A percentile compares a stretch with the other conserved stretches of the same genome.
phyloP scores from a whole-genome alignment of 2,797 vertebrate species.

The Microtus obscurus region DNA sequence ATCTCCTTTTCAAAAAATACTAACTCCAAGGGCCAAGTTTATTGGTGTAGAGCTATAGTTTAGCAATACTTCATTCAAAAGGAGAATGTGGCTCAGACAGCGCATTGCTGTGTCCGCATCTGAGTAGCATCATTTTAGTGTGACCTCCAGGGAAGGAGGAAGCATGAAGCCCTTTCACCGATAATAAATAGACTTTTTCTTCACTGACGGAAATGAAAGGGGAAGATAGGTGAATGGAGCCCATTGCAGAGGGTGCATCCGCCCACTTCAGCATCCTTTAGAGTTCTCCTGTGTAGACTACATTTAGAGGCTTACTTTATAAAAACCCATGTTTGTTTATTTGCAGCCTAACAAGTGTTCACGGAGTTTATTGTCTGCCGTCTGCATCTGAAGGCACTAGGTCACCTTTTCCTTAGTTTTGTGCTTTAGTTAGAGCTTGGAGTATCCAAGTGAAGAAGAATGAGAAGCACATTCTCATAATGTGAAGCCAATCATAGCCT shows the following conservation, averaged over 20 bases:
- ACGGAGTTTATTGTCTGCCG: background rate
- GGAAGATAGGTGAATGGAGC: conserved; percentile 28
- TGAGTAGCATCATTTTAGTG: background rate
- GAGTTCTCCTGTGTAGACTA: conserved; percentile 15
- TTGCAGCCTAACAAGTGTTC: conserved; percentile 36
- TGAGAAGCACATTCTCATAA: background rate
- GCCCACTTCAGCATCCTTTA: background rate
- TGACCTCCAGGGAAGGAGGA: conserved; percentile 10
- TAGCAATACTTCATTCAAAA: background rate
- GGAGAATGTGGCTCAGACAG: background rate
- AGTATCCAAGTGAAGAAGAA: conserved; percentile 30
- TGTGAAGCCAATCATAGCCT: background rate
- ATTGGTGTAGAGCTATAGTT: background rate
- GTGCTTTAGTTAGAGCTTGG: conserved; percentile 41
- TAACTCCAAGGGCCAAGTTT: conserved; percentile 32
- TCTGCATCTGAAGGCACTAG: conserved; percentile 2
- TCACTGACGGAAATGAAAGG: conserved; percentile 29
- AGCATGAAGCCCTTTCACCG: background rate
- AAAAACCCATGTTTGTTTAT: conserved; percentile 29
- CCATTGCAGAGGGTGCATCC: background rate
- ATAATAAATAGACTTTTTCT: background rate
- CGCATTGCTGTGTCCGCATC: background rate
- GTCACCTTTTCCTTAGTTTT: conserved; percentile 44
- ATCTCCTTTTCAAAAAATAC: conserved; percentile 40
- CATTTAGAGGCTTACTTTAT: conserved; percentile 60